Conservation (phyloP, 2,888 invertebrate genomes). For the Clepsis dumicolana region DNA sequence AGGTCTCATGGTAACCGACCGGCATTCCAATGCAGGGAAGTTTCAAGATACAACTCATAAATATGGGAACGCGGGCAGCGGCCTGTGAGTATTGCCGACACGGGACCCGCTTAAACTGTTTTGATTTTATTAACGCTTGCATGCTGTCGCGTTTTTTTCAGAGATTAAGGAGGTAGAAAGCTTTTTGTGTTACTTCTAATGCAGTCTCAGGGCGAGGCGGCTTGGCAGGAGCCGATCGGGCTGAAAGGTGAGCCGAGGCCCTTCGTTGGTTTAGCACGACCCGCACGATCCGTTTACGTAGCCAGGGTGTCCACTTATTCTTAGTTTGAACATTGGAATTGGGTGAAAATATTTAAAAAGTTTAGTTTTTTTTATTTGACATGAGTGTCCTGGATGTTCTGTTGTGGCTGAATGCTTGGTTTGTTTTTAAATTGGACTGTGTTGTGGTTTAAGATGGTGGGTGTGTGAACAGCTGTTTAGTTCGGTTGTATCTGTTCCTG, state of each 20-base stretch:
- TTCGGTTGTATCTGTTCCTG: too few species aligned
- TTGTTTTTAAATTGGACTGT: background rate
- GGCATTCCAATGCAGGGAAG: conserved; percentile 88
- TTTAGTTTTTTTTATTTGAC: background rate
- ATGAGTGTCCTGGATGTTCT: background rate
- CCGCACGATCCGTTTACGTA: conserved; percentile 42
- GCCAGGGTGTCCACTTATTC: conserved; percentile 37
- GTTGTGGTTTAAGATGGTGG: conserved; percentile 10
- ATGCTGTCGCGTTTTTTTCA: conserved; percentile 83
- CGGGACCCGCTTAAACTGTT: conserved; percentile 16
- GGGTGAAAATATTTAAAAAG: background rate
- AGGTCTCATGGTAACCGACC: conserved; percentile 60
- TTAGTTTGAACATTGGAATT: conserved; percentile 22
- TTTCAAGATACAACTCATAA: conserved; percentile 90
- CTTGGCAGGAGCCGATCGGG: conserved; percentile 39
- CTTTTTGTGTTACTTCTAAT: conserved; percentile 42
- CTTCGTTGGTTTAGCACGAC: conserved; percentile 36
- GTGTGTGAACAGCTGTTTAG: conserved; percentile 17
- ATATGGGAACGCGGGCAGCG: conserved; percentile 97
- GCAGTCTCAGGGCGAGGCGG: conserved; percentile 37
- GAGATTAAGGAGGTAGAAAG: conserved; percentile 62
- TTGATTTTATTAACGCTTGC: conserved; percentile 64
- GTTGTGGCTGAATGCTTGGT: background rate
- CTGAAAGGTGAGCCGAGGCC: conserved; percentile 42
- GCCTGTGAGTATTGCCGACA: conserved; percentile 90